These are phyloP conservation scores for Urechis unicinctus DNA, from an alignment of 2,888 invertebrate species.

Conservation along the genomic window DNA sequence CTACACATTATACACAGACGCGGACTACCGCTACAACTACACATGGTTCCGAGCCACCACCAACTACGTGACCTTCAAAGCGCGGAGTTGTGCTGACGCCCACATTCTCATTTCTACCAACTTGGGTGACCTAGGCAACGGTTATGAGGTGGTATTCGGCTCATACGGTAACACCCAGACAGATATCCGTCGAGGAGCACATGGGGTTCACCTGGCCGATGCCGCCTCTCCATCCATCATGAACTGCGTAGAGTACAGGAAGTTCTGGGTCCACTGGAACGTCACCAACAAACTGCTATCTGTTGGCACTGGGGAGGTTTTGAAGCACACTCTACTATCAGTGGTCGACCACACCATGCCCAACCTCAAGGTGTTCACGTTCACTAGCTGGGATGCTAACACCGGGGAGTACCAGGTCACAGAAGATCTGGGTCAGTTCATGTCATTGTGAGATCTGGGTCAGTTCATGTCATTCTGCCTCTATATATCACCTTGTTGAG, in stretches of 20 bases:
- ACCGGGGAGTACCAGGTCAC: not conserved
- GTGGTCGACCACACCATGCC: not conserved
- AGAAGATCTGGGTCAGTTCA: not conserved
- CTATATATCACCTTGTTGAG: too few relatives aligned
- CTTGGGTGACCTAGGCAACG: not conserved
- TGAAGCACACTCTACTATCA: not conserved
- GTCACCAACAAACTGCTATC: not conserved
- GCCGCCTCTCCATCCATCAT: not conserved
- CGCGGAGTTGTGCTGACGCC: slow-evolving; percentile 10
- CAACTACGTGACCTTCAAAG: slow-evolving; percentile 3
- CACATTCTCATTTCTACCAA: slow-evolving; percentile 5
- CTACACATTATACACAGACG: slow-evolving; percentile 7
- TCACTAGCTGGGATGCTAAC: not conserved
- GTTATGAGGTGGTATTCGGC: slow-evolving; percentile 7
- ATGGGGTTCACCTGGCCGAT: not conserved
- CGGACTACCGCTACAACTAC: slow-evolving; percentile 3
- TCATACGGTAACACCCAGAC: slow-evolving; percentile 4
- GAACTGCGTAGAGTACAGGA: not conserved
- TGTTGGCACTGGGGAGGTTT: not conserved
- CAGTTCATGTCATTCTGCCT: too few relatives aligned
- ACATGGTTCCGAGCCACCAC: slow-evolving; percentile 1
- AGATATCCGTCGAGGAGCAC: slow-evolving; percentile 3
- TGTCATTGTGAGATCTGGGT: not conserved
- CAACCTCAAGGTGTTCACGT: not conserved
- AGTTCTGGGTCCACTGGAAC: not conserved